These are phyloP conservation scores for Cosmorhoe ocellata DNA, from an alignment of 2,888 invertebrate species.

Conservation along the genomic window DNA sequence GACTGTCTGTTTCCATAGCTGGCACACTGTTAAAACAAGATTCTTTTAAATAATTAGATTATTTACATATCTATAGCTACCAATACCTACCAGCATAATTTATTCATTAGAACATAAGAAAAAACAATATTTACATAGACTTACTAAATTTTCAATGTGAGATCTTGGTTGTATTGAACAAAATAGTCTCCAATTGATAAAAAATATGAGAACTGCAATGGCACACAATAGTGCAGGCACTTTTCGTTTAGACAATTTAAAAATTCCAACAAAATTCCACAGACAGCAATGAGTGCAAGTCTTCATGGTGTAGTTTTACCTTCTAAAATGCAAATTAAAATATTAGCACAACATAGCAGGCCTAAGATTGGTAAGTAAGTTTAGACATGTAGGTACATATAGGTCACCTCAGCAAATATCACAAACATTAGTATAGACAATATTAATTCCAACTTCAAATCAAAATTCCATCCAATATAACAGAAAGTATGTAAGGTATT, in stretches of 20 bases:
- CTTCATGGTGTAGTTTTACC: constrained; percentile 1
- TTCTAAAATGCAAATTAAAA: constrained; percentile 1
- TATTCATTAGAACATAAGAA: no score
- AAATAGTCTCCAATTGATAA: constrained; percentile 78
- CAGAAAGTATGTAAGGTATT: no score
- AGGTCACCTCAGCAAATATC: no score
- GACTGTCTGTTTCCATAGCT: constrained; percentile 77
- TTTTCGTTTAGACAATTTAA: constrained; percentile 38
- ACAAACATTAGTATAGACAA: no score
- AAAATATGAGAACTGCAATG: constrained; percentile 24
- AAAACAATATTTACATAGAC: constrained; percentile 34
- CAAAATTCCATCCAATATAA: no score
- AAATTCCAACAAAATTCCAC: constrained; percentile 33
- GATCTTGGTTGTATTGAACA: constrained; percentile 83
- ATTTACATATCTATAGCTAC: no score
- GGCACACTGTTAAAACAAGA: constrained; percentile 75
- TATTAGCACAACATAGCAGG: no score
- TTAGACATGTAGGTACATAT: no score
- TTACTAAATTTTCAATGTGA: constrained; percentile 82
- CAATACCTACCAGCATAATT: no score
- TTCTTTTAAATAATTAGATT: no score
- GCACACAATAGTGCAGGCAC: constrained; percentile 28
- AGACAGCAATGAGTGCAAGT: constrained; percentile 9
- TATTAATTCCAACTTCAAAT: no score
- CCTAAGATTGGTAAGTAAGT: no score